Percentiles rank a stretch among this genome's conserved stretches.
These are phyloP conservation scores for Polypedilum pembai DNA, from an alignment of 1,140 invertebrate species.

Conservation along the genomic window DNA sequence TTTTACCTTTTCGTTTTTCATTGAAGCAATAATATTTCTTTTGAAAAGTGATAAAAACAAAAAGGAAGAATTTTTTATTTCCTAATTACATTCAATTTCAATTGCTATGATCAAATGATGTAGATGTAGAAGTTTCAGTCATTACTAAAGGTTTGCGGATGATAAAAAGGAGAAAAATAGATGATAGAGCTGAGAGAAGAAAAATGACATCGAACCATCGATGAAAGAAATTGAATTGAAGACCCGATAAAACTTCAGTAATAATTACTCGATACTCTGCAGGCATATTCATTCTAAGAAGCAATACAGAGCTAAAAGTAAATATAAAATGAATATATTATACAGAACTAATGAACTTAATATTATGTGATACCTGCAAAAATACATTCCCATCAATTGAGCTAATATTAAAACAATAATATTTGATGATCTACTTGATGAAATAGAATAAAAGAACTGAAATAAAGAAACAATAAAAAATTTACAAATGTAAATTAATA, in stretches of 20 bases:
- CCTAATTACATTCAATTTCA: background rate
- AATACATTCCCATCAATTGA: slow-evolving; percentile 99
- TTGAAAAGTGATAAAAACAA: background rate
- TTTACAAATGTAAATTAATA: slow-evolving; percentile 18
- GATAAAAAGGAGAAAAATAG: slow-evolving; percentile 91
- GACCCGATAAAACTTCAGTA: slow-evolving; percentile 92
- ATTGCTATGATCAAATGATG: background rate
- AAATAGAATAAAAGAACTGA: slow-evolving; percentile 99
- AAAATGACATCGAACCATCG: slow-evolving; percentile 99
- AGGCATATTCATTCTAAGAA: slow-evolving; percentile 99
- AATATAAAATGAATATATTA: too few species aligned
- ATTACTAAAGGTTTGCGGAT: slow-evolving; percentile 44
- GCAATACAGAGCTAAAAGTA: slow-evolving; percentile 73
- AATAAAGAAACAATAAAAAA: slow-evolving; percentile 40
- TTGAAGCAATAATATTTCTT: too few species aligned
- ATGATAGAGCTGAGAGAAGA: slow-evolving; percentile 90
- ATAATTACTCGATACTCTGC: slow-evolving; percentile 95
- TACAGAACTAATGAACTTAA: too few species aligned
- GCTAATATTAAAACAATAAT: slow-evolving; percentile 94
- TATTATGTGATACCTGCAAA: slow-evolving; percentile 46
- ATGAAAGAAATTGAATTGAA: slow-evolving; percentile 99
- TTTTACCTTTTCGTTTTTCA: too few species aligned
- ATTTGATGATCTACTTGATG: slow-evolving; percentile 98
- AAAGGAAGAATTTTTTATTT: background rate
- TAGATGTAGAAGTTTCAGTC: background rate